phyloP scores from a whole-genome alignment of 2,797 vertebrate species.

The Geotrypetes seraphini region DNA sequence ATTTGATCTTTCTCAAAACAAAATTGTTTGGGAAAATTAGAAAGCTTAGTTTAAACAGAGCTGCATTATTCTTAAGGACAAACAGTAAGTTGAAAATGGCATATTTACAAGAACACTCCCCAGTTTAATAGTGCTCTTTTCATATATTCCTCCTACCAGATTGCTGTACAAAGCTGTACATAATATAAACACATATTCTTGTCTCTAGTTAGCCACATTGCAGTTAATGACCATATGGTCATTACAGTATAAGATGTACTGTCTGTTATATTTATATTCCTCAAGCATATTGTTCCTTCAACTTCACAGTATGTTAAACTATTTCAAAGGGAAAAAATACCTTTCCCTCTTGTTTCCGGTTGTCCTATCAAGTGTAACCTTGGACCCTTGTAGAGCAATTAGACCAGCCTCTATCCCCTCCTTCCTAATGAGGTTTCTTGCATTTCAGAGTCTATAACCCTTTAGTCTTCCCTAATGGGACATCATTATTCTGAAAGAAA shows the following conservation, averaged over 20 bases:
- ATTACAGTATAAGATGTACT: constrained; percentile 76
- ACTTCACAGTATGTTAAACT: constrained; percentile 80
- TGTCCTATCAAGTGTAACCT: constrained; percentile 99
- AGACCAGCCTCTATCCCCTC: constrained; percentile 93
- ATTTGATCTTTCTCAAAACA: no score
- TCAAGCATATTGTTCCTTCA: constrained; percentile 92
- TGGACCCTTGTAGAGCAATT: constrained; percentile 98
- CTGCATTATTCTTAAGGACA: constrained; percentile 32
- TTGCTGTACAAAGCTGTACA: constrained; percentile 64
- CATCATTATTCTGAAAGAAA: constrained; percentile 99
- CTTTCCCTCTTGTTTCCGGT: constrained; percentile 85
- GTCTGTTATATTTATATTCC: constrained; percentile 91
- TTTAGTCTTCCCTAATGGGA: constrained; percentile 99
- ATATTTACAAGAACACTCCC: constrained; percentile 37
- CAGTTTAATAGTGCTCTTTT: constrained; percentile 52
- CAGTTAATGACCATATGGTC: constrained; percentile 93
- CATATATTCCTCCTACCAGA: constrained; percentile 55
- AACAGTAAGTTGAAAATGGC: constrained; percentile 27
- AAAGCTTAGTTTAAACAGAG: constrained; percentile 23
- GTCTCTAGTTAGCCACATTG: constrained; percentile 79
- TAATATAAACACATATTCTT: constrained; percentile 69
- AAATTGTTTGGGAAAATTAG: constrained; percentile 31
- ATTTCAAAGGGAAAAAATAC: constrained; percentile 73
- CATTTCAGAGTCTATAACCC: constrained; percentile 98
- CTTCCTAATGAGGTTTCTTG: constrained; percentile 98